Evolutionary conservation across 2,888 invertebrate genomes (phyloP), one percentile per base, ranked within the genome.

Genomic region (Scaptomyza polygonia): DNA sequence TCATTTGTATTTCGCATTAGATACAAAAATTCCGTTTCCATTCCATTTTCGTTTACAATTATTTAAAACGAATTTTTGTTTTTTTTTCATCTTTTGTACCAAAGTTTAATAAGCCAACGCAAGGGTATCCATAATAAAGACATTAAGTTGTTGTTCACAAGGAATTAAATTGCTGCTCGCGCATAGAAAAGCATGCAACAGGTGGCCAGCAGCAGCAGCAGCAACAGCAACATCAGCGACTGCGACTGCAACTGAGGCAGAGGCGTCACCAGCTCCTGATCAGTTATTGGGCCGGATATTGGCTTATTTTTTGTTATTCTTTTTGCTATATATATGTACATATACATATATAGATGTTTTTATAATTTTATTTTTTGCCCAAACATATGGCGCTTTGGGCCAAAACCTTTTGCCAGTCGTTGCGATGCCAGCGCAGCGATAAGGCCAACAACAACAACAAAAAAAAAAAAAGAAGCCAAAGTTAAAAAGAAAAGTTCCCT

Each of bases 131-230:
- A 25, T 42, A 39, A 66, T 53, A 49, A 56, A 57, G 57, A 67
- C 79, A 68, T 64, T 77, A 81, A 73, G 64, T 66, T 65, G 9
- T 39, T 39, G 39, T 36, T 43, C 45, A 40, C 42, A 48, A 14
- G 14, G 30, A 66, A 67, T 66, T 61, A 66, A 47, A 63, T 14
- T 80, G 77, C 56, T 78, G 77, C 57, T 43, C 45, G 67, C 72
- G 67, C 73, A 82, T 82, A 82, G 88, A 82, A 82, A 86, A 81
- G 84, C 70, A 52, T 67, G 70, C 81, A 81, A 81, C 81, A 81
- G 88, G 75, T 81, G 81, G 77, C 53, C 42, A 42, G 21, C 18
- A 21, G 6, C 42, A 12, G 53, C 64, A 56, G 27, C 62, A 45
- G 27, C 45, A 34, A 39, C 30, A 9, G 32, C 49, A n/a, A 12